Evolutionary conservation across 2,888 invertebrate genomes (phyloP), one percentile per base, ranked within the genome.

Genomic region (Craniophora ligustri): DNA sequence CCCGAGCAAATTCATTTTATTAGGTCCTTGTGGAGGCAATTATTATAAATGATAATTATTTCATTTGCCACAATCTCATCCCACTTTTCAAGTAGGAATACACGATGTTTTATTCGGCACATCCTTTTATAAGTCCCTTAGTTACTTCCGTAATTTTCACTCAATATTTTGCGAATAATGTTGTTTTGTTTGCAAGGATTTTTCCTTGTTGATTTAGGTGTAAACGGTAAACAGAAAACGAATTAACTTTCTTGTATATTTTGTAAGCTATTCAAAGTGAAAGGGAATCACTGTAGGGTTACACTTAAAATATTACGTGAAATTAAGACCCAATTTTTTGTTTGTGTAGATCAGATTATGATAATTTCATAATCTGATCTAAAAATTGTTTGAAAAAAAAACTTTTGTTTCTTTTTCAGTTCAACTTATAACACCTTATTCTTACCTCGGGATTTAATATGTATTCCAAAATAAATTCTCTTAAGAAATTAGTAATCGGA

Each of bases 21-120:
- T 61, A 51, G 36, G 30, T 23, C 39, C 38, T 49, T 47, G 45
- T 59, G 45, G 18, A 36, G 13, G 16, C 60, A 49, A 47, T 63
- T 60, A 64, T 64, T 46, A 60, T 64, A 44, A 62, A 62, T 56
- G 36, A 57, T 60, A 64, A 71, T 71, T 63, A 67, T 68, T 54
- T 60, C 41, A 56, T 50, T 56, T 53, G 5, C 34, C 39, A 56
- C 50, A 57, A 71, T 66, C n/a, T 28, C 23, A 21, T 18, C 36
- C 36, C 14, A 38, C 26, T 34, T 30, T 31, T 30, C 30, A n/a
- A n/a, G n/a, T 18, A 49, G 32, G 48, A 50, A 48, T 67, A 57
- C 48, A 40, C 30, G 30, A 48, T 28, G 38, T 55, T 67, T 60
- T 50, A 53, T 66, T 61, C 16, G 31, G 26, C 11, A 5, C 31